Base-by-base conservation (phyloP, 2,888 invertebrate genomes). In the Agriotes lineatus region DNA sequence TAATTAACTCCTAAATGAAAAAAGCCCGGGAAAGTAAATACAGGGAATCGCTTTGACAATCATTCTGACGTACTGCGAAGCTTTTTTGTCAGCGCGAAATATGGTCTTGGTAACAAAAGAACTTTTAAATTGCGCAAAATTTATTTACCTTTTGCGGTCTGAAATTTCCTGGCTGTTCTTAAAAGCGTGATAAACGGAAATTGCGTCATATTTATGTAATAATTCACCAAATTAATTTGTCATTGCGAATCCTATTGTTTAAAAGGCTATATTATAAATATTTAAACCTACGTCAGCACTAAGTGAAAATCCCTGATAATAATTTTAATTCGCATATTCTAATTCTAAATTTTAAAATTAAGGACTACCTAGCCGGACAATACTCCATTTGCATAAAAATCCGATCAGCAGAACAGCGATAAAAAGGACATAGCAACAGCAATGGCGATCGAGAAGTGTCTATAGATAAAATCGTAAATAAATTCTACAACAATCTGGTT, bases 121-220 rank as follows among this genome's bases (percentile, higher is more conserved):
- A 20, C 22, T 48, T 48, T 20, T 45, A 45, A 45, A 12, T 48
- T 22, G 25, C 22, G 25, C 44, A 44, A 44, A 44, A 20, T 44
- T 14, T 48, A 48, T 48, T 48, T 48, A 48, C 14, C 48, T 48
- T 48, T 22, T 48, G 48, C 48, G 48, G 48, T 48, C 48, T 22
- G 25, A 48, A 48, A 48, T 48, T 48, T 48, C 48, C 48, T 48
- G 12, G 12, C 22, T 22, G 16, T 42, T 42, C 42, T 16, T 22
- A 22, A 48, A 48, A 48, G 25, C 39, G 12, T 22, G 12, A 6
- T 22, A 48, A 20, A 12, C 48, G 48, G 12, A 48, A 48, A 25
- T 20, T 48, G 22, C 48, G 48, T 48, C 48, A 48, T 6, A 22
- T 48, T 48, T 48, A 48, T 48, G 14, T 48, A 48, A 48, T 48